Evolutionary conservation across 2,888 invertebrate genomes (phyloP).

Genomic region (Mimachlamys varia): DNA sequence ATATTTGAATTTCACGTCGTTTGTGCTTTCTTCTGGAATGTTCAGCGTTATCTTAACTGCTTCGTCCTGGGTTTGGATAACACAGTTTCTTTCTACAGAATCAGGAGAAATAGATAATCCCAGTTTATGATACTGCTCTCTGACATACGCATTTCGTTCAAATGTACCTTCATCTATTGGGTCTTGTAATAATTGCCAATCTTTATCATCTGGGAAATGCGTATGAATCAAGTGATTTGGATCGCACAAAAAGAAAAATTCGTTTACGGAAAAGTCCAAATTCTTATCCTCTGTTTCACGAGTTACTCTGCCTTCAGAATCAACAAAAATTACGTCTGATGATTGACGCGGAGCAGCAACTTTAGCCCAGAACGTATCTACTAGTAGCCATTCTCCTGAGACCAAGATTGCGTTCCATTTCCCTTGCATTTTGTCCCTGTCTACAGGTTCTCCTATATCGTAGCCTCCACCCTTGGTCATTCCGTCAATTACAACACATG

Average conservation of each 20-base stretch:
- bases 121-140: conserved; percentile 77
- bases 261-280: conserved; percentile 37
- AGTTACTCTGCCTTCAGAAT: conserved; percentile 44
- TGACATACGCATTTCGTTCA: conserved; percentile 72
- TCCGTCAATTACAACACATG: conserved; percentile 64
- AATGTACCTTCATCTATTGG: conserved; percentile 70
- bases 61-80: conserved; percentile 68
- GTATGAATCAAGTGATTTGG: conserved; percentile 77
- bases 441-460: conserved; percentile 58
- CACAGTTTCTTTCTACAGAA: conserved; percentile 62
- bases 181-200: conserved; percentile 76
- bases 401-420: conserved; percentile 71
- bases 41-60: conserved; percentile 73
- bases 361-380: conserved; percentile 69
- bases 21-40: conserved; percentile 63
- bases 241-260: conserved; percentile 76
- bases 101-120: conserved; percentile 65
- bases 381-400: conserved; percentile 65
- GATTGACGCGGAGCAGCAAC: conserved; percentile 54
- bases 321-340: conserved; percentile 57
- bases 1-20: conserved; percentile 72
- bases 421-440: conserved; percentile 57
- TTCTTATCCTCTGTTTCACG: conserved; percentile 46
- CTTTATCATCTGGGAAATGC: conserved; percentile 75
- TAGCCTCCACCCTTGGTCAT: conserved; percentile 67